Conservation (phyloP, 2,113 vertebrate species). For the Empidonax alnorum region DNA sequence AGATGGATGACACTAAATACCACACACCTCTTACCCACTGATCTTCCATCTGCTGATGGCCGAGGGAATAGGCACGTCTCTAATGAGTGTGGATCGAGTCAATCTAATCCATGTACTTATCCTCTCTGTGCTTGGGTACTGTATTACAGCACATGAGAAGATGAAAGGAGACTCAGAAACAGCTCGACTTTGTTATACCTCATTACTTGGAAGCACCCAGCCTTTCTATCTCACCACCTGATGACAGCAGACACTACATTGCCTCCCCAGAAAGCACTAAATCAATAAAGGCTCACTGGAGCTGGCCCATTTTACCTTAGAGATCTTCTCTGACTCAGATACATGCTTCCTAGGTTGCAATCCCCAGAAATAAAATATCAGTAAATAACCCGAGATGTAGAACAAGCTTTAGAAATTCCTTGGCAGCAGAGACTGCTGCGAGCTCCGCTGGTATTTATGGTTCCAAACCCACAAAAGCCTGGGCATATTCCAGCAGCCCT, state of each 20-base stretch:
- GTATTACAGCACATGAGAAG: slow-evolving; percentile 16
- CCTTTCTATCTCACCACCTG: not conserved
- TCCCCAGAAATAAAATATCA: slow-evolving; percentile 34
- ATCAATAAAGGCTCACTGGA: slow-evolving; percentile 28
- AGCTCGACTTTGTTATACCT: not conserved
- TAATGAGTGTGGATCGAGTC: not conserved
- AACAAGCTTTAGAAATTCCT: slow-evolving; percentile 39
- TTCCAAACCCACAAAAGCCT: slow-evolving; percentile 32
- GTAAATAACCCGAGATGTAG: not conserved
- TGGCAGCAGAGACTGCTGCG: not conserved
- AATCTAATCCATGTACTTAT: not conserved
- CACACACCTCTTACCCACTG: not conserved
- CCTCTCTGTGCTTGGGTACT: not conserved
- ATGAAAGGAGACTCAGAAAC: slow-evolving; percentile 36
- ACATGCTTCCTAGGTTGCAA: not conserved
- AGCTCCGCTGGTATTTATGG: slow-evolving; percentile 10
- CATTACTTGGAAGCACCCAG: not conserved
- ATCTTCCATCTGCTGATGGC: not conserved
- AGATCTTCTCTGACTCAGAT: not conserved
- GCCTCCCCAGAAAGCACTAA: slow-evolving; percentile 3
- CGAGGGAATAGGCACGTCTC: not conserved
- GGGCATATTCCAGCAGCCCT: slow-evolving; percentile 20
- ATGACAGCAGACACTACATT: not conserved
- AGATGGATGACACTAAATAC: not conserved
- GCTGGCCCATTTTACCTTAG: not conserved